These are phyloP conservation scores for Pituophis catenifer DNA, from an alignment of 2,113 vertebrate species.

Conservation along the genomic window DNA sequence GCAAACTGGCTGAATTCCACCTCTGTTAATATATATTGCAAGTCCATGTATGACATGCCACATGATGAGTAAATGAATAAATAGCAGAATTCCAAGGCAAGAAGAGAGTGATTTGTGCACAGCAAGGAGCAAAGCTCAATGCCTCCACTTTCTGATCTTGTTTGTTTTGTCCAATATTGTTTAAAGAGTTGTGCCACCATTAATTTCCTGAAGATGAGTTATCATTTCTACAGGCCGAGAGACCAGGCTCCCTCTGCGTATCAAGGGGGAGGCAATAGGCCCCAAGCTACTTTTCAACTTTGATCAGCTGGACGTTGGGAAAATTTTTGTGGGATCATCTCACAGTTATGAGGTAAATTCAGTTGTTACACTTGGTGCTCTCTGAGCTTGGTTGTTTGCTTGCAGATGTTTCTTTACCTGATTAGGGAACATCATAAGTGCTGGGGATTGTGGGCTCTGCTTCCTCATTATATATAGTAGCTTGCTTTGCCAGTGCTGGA, in stretches of 20 bases:
- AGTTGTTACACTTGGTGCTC: background rate
- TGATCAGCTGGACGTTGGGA: slow-evolving; percentile 71
- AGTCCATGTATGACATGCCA: too few relatives aligned
- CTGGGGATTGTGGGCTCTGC: background rate
- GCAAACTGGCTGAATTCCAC: too few relatives aligned
- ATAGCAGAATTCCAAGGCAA: background rate
- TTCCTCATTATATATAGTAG: background rate
- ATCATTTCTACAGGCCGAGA: slow-evolving; percentile 72
- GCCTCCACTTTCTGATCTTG: background rate
- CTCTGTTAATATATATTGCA: too few relatives aligned
- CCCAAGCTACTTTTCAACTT: slow-evolving; percentile 76
- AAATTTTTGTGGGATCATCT: slow-evolving; percentile 71
- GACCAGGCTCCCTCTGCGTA: slow-evolving; percentile 73
- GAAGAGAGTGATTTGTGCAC: background rate
- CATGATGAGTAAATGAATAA: background rate
- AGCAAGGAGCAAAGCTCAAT: background rate
- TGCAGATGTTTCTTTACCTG: background rate
- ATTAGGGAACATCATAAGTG: background rate
- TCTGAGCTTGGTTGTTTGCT: background rate
- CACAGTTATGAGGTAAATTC: slow-evolving; percentile 78
- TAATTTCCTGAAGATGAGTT: background rate
- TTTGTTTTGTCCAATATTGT: background rate
- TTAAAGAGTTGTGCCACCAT: background rate
- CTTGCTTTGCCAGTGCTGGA: background rate
- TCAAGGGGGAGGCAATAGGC: slow-evolving; percentile 80